A percentile compares a stretch with the other conserved stretches of the same genome.
Conservation (phyloP, 2,797 vertebrate genomes). For the Argyrosomus regius region DNA sequence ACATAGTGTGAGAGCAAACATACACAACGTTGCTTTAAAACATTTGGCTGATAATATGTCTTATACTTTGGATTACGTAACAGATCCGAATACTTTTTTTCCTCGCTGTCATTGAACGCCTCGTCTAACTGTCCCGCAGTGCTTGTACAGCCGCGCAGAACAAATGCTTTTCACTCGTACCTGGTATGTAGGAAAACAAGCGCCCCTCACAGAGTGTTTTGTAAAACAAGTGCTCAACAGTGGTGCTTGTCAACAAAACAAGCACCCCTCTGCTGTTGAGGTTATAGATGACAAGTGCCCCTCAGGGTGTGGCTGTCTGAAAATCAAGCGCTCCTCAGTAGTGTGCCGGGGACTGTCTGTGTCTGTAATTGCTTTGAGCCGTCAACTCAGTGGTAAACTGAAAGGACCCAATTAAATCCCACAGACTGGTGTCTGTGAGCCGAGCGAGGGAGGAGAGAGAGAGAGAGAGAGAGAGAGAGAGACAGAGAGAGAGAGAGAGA, state of each 20-base stretch:
- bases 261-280: constrained; percentile 60
- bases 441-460: constrained; percentile 2
- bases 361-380: constrained; percentile 84
- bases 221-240: constrained; percentile 62
- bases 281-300: constrained; percentile 76
- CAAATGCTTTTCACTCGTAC: constrained; percentile 37
- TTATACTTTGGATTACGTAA: not conserved
- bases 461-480: constrained; percentile 22
- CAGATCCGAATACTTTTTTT: not conserved
- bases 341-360: constrained; percentile 66
- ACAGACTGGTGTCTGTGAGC: constrained; percentile 60
- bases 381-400: constrained; percentile 81
- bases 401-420: constrained; percentile 85
- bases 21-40: too few species aligned
- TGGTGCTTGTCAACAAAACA: constrained; percentile 72
- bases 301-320: constrained; percentile 75
- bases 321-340: constrained; percentile 75
- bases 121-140: not conserved
- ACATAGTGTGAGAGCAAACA: too few species aligned
- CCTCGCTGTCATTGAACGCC: not conserved
- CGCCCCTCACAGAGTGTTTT: constrained; percentile 41
- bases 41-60: not conserved
- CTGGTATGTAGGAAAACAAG: constrained; percentile 38
- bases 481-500: constrained; percentile 36
- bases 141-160: constrained; percentile 14